phyloP scores from a whole-genome alignment of 2,113 vertebrate species.

The Nestor notabilis region DNA sequence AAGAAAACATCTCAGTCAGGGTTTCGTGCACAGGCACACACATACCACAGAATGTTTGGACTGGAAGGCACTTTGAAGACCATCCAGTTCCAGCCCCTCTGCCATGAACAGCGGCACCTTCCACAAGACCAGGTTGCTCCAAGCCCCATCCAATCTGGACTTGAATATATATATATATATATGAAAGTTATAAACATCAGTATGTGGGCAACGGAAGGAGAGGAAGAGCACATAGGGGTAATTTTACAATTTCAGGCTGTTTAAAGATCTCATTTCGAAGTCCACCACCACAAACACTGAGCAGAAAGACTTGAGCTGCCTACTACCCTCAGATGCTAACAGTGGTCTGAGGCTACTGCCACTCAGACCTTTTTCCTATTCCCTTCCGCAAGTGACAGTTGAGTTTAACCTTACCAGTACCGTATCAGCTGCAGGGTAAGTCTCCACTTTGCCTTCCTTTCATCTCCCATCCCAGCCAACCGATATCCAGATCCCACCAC shows the following conservation, averaged over 20 bases:
- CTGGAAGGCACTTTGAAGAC: background rate
- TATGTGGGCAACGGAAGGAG: background rate
- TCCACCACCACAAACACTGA: background rate
- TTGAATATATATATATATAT: background rate
- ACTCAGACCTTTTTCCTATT: background rate
- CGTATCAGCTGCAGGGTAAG: background rate
- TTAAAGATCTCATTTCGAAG: background rate
- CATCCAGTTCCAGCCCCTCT: background rate
- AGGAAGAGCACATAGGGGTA: background rate
- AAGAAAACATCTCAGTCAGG: constrained; percentile 13
- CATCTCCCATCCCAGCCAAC: background rate
- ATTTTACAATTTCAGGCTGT: background rate
- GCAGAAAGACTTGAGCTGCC: background rate
- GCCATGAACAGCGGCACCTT: background rate
- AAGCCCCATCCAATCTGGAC: background rate
- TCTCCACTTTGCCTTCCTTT: background rate
- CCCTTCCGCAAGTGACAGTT: background rate
- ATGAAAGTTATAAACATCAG: background rate
- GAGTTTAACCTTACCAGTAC: background rate
- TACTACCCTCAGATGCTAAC: background rate
- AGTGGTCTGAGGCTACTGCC: background rate
- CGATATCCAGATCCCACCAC: background rate
- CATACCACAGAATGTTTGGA: background rate
- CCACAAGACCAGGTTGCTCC: background rate
- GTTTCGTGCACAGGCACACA: background rate